phyloP scores from a whole-genome alignment of 2,797 vertebrate genomes.

The Echiichthys vipera region DNA sequence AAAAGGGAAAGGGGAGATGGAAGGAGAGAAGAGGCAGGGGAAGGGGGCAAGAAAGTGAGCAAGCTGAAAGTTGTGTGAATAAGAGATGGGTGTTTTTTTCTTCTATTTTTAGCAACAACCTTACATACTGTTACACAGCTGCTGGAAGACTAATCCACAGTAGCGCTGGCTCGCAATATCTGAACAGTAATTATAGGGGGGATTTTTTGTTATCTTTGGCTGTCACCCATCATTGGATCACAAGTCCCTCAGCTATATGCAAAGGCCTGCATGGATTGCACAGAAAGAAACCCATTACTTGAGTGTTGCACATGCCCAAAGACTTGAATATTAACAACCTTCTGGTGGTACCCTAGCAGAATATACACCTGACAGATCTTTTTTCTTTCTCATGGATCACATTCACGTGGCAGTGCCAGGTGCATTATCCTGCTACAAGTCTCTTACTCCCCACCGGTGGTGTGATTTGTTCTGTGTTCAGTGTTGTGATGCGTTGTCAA shows the following conservation, averaged over 20 bases:
- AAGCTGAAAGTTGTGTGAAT: constrained; percentile 74
- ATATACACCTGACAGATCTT: constrained; percentile 63
- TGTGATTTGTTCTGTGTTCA: constrained; percentile 60
- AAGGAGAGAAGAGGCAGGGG: constrained; percentile 5
- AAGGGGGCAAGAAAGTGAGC: constrained; percentile 60
- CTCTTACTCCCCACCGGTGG: constrained; percentile 50
- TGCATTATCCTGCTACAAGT: constrained; percentile 68
- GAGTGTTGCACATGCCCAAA: constrained; percentile 64
- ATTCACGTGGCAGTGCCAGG: constrained; percentile 76
- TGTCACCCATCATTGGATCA: constrained; percentile 80
- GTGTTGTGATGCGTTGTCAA: constrained; percentile 59
- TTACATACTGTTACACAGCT: constrained; percentile 68
- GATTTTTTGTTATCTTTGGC: constrained; percentile 72
- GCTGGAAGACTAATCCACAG: constrained; percentile 76
- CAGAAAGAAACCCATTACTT: constrained; percentile 65
- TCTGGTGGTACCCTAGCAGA: constrained; percentile 65
- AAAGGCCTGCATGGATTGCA: constrained; percentile 55
- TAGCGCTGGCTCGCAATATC: constrained; percentile 66
- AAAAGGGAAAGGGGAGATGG: constrained; percentile 29
- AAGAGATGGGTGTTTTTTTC: constrained; percentile 68
- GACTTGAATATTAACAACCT: constrained; percentile 78
- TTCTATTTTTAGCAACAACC: constrained; percentile 77
- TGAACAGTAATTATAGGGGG: constrained; percentile 71
- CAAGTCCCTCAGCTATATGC: constrained; percentile 66
- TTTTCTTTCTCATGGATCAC: constrained; percentile 45